Percentiles rank a stretch among this genome's conserved stretches.
Conservation (phyloP, 2,113 vertebrate genomes). For the Percopsis transmontana region DNA sequence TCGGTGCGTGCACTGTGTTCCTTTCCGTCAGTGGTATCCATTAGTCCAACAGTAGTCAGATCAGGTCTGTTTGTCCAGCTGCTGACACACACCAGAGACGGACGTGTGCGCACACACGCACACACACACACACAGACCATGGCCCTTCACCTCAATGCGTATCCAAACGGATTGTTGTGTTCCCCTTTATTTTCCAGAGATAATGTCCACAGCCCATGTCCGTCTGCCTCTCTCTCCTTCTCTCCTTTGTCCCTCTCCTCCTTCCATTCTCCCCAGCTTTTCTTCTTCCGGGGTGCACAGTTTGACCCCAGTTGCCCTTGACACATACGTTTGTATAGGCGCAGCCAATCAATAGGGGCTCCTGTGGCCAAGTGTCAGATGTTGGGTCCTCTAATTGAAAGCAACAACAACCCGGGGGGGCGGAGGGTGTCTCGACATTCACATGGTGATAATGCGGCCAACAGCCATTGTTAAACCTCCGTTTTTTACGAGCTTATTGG, state of each 20-base stretch:
- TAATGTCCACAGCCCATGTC: constrained; percentile 49
- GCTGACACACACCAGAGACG: constrained; percentile 27
- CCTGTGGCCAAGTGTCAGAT: constrained; percentile 63
- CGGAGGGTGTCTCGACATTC: constrained; percentile 50
- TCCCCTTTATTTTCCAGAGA: constrained; percentile 24
- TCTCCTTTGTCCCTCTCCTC: constrained; percentile 20
- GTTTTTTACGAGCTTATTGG: constrained; percentile 30
- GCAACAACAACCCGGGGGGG: constrained; percentile 53
- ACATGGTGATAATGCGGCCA: constrained; percentile 55
- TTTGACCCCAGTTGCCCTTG: constrained; percentile 74
- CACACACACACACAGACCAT: constrained; percentile 10
- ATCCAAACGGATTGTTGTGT: constrained; percentile 47
- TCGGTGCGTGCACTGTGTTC: neutral
- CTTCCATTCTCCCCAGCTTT: constrained; percentile 31
- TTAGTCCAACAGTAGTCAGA: constrained; percentile 59
- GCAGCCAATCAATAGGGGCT: constrained; percentile 67
- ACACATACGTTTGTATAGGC: constrained; percentile 65
- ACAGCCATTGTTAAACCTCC: constrained; percentile 38
- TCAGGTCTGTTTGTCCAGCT: constrained; percentile 69
- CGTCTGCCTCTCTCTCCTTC: constrained; percentile 32
- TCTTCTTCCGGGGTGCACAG: constrained; percentile 51
- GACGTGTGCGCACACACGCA: neutral
- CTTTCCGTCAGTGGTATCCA: constrained; percentile 18
- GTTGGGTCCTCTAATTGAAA: constrained; percentile 67
- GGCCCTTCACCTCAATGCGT: constrained; percentile 33